Percentiles rank a stretch among this genome's conserved stretches.
phyloP scores from a whole-genome alignment of 2,113 vertebrate genomes.

The Marcusenius ussheri region DNA sequence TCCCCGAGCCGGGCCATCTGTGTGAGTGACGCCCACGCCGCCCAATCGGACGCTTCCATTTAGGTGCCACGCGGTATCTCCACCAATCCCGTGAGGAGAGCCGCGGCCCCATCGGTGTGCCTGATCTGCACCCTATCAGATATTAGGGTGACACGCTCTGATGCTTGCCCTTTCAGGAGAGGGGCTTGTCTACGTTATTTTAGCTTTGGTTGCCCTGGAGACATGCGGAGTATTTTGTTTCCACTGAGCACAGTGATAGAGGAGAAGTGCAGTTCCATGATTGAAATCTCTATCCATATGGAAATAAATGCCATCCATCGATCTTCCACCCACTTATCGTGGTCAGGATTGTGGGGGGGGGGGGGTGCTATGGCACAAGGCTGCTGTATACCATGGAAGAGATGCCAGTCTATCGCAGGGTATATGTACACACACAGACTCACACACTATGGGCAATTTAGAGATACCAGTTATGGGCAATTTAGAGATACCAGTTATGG shows the following conservation, averaged over 20 bases:
- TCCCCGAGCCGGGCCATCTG: constrained; percentile 87
- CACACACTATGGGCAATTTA: background rate
- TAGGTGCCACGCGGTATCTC: background rate
- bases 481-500: too few species aligned
- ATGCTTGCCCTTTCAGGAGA: background rate
- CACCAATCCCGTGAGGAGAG: background rate
- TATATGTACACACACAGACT: background rate
- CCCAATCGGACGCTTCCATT: too few species aligned
- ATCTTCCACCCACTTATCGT: background rate
- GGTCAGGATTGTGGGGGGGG: background rate
- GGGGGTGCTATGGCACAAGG: background rate
- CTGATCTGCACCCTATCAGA: background rate
- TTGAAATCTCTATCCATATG: background rate
- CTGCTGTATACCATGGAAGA: background rate
- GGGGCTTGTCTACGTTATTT: background rate
- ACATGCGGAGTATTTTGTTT: background rate
- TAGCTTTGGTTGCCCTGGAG: background rate
- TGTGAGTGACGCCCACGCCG: constrained; percentile 54
- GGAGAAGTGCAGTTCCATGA: background rate
- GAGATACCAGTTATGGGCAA: background rate
- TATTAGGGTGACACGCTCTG: background rate
- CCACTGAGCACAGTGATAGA: background rate
- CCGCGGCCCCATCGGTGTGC: background rate
- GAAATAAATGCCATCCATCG: background rate
- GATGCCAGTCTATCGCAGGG: background rate